These are phyloP conservation scores for Apodemus speciosus DNA, from an alignment of 2,113 vertebrate genomes.

Conservation along the genomic window DNA sequence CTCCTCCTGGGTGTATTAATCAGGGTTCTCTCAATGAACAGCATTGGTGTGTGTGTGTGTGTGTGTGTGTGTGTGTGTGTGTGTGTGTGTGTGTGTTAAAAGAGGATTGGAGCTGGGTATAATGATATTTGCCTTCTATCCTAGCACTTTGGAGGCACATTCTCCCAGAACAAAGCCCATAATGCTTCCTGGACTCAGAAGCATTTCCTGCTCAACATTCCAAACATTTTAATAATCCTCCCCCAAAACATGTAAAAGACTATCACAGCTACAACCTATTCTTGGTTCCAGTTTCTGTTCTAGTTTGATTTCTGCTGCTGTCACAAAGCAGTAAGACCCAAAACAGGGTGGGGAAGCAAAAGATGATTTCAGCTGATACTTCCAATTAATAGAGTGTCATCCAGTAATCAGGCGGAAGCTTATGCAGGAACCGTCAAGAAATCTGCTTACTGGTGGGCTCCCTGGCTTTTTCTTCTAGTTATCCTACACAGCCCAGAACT, in stretches of 20 bases:
- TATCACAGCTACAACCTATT: background rate
- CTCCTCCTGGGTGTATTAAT: background rate
- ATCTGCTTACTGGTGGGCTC: background rate
- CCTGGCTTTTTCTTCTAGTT: background rate
- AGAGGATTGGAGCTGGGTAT: background rate
- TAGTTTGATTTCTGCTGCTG: background rate
- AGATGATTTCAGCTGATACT: background rate
- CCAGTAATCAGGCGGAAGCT: background rate
- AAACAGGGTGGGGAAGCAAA: background rate
- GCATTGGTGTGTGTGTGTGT: background rate
- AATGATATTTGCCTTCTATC: background rate
- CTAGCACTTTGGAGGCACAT: background rate
- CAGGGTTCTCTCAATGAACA: background rate
- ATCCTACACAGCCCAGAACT: background rate
- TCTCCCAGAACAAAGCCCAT: background rate
- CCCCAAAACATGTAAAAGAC: background rate
- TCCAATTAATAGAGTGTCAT: background rate
- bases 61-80: background rate
- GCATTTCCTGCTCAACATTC: background rate
- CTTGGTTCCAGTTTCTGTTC: background rate
- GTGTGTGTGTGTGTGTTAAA: background rate
- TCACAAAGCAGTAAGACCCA: background rate
- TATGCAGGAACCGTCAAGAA: background rate
- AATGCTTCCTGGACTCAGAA: background rate
- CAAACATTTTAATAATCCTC: background rate